These are phyloP conservation scores for Lycodopsis pacificus DNA, from an alignment of 2,797 vertebrate species.

Conservation along the genomic window DNA sequence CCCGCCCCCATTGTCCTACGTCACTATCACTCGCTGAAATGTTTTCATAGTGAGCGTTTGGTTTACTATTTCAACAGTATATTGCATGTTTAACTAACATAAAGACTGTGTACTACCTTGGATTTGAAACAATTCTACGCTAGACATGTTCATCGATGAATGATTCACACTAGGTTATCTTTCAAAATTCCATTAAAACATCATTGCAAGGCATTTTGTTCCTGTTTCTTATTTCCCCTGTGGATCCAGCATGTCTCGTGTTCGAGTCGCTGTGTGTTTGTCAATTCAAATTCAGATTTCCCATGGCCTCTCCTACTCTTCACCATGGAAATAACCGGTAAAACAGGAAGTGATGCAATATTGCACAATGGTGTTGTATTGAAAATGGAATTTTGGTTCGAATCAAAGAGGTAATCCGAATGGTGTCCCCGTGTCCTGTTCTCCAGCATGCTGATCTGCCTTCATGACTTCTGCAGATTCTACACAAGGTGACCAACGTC, in stretches of 20 bases:
- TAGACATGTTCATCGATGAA: conserved; percentile 80
- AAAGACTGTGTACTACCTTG: conserved; percentile 79
- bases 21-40: conserved; percentile 61
- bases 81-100: conserved; percentile 86
- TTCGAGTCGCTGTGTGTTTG: conserved; percentile 51
- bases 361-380: conserved; percentile 71
- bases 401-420: conserved; percentile 41
- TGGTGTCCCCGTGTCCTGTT: conserved; percentile 36
- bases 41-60: conserved; percentile 71
- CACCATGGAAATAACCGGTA: conserved; percentile 60
- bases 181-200: conserved; percentile 88
- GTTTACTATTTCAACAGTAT: conserved; percentile 81
- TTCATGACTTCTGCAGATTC: conserved; percentile 22
- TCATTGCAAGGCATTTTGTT: conserved; percentile 85
- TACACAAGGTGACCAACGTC: conserved; percentile 1
- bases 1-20: conserved; percentile 57
- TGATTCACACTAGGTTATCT: conserved; percentile 81
- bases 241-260: conserved; percentile 72
- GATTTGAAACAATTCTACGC: conserved; percentile 74
- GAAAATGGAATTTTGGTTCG: conserved; percentile 78
- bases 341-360: conserved; percentile 73
- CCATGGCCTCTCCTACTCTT: conserved; percentile 43
- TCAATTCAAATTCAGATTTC: conserved; percentile 26
- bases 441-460: conserved; percentile 56
- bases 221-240: conserved; percentile 82